Evolutionary conservation across 2,113 vertebrate species (phyloP).

Genomic region (Gymnarchus niloticus): DNA sequence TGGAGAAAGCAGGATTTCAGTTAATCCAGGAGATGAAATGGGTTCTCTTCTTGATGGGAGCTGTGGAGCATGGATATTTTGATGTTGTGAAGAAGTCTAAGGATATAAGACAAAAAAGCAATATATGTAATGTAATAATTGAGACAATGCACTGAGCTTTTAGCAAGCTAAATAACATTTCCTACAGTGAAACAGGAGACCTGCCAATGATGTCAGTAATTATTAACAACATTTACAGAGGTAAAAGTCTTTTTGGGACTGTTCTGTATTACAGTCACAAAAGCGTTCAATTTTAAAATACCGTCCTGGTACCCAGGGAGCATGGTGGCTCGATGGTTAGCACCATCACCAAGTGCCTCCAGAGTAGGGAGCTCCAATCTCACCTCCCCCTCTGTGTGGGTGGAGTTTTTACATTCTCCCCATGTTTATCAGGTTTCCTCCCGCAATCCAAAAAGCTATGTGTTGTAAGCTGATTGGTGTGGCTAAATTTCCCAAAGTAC

Average conservation of each 20-base stretch:
- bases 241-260: neutral
- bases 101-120: conserved; percentile 3
- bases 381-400: too few relatives aligned
- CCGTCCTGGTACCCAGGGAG: too few relatives aligned
- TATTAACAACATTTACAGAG: neutral
- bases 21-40: neutral
- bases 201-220: neutral
- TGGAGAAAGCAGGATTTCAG: neutral
- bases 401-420: too few relatives aligned
- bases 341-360: too few relatives aligned
- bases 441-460: too few relatives aligned
- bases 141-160: conserved; percentile 18
- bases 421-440: too few relatives aligned
- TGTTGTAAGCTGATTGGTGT: too few relatives aligned
- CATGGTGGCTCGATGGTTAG: too few relatives aligned
- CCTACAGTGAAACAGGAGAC: neutral
- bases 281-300: neutral
- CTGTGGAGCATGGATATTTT: conserved; percentile 8
- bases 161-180: neutral
- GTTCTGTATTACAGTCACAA: neutral
- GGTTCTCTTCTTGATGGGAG: neutral
- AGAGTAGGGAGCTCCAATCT: too few relatives aligned
- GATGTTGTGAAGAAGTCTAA: conserved; percentile 5
- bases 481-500: too few relatives aligned
- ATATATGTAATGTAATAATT: conserved; percentile 1